phyloP scores from a whole-genome alignment of 2,113 vertebrate genomes.

The Chaetodon auriga region DNA sequence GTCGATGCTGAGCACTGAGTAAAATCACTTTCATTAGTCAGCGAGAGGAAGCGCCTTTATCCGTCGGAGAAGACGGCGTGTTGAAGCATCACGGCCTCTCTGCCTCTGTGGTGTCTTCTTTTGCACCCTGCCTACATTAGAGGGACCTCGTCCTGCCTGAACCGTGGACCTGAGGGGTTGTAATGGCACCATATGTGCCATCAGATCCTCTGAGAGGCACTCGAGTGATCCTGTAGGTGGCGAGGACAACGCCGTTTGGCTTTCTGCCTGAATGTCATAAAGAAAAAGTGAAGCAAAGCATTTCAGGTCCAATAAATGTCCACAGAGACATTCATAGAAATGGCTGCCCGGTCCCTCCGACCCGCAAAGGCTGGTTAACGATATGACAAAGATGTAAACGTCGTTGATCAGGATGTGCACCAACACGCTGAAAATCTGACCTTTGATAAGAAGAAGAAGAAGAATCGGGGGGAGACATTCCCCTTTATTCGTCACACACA shows the following conservation, averaged over 20 bases:
- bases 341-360: no score
- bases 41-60: conserved; percentile 28
- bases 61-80: background rate
- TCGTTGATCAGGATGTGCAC: no score
- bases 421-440: no score
- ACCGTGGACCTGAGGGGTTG: conserved; percentile 53
- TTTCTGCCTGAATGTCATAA: conserved; percentile 13
- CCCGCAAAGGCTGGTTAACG: no score
- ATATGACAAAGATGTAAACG: no score
- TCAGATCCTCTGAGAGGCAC: conserved; percentile 48
- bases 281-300: no score
- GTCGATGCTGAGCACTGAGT: background rate
- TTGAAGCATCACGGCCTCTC: background rate
- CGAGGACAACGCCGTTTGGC: conserved; percentile 38
- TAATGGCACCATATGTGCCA: conserved; percentile 55
- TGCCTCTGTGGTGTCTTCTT: conserved; percentile 48
- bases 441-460: no score
- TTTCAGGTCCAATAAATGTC: no score
- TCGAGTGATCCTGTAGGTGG: conserved; percentile 28
- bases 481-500: no score
- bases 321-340: no score
- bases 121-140: conserved; percentile 56
- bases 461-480: no score
- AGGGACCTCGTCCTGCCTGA: conserved; percentile 16
- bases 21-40: conserved; percentile 19